These are phyloP conservation scores for Platysternon megacephalum DNA, from an alignment of 2,113 vertebrate species.

Conservation along the genomic window DNA sequence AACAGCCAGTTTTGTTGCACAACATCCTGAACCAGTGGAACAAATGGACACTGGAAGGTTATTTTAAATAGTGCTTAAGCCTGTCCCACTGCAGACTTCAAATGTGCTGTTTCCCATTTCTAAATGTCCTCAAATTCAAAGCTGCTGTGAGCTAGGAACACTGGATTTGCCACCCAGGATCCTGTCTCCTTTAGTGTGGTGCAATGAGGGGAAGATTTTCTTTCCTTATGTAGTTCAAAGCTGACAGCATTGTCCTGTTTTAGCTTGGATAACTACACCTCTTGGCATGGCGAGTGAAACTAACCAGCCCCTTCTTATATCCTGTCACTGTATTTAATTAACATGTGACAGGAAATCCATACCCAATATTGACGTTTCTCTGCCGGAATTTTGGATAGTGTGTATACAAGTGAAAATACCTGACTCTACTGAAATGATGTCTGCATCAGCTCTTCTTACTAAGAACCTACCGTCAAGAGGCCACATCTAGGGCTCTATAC, in stretches of 20 bases:
- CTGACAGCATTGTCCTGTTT: neutral
- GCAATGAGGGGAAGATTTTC: neutral
- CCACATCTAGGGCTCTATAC: neutral
- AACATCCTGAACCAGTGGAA: neutral
- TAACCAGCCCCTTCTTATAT: neutral
- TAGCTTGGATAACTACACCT: neutral
- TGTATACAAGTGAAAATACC: neutral
- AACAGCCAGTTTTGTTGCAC: accelerated
- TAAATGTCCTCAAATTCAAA: too few species aligned
- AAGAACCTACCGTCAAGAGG: accelerated
- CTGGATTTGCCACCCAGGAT: neutral
- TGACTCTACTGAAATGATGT: neutral
- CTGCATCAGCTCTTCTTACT: accelerated
- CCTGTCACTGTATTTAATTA: neutral
- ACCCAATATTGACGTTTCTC: neutral
- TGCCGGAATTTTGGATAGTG: accelerated
- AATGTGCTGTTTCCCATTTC: neutral
- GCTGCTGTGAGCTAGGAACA: neutral
- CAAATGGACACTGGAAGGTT: accelerated
- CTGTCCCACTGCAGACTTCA: neutral
- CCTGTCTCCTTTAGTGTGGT: neutral
- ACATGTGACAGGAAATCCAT: neutral
- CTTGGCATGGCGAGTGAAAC: neutral
- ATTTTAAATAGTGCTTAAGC: neutral
- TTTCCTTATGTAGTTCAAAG: neutral